Base-by-base conservation (phyloP, 2,797 vertebrate species). In the Sebastes diaconus region DNA sequence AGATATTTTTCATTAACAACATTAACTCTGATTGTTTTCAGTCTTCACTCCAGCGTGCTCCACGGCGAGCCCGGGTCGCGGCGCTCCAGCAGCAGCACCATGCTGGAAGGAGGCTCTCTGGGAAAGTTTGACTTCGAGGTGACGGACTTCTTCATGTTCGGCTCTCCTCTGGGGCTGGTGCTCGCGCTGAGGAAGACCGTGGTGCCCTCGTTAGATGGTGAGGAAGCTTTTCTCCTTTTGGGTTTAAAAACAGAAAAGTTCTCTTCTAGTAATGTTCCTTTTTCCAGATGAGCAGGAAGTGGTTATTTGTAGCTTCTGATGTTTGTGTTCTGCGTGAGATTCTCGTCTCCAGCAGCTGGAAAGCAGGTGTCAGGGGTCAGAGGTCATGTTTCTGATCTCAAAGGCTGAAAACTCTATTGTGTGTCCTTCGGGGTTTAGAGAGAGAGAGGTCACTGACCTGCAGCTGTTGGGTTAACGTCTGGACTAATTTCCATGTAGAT, bases 131-230 rank as follows among this genome's bases (percentile, higher is more conserved):
- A 99, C 84, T 99, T 99, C 0, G 97, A 98, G 1, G 98, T 99
- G 89, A 97, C 97, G 0, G 97, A 99, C 91, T 98, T 99, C 95
- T 99, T 99, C 94, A 96, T 99, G 80, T 99, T 99, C 1, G 98
- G 98, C 72, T 99, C 97, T 0, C 98, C 98, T 0, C 95, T 99
- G 87, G 98, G 98, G 61, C 88, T 99, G 91, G 98, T 99, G 84
- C 95, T 99, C 76, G 98, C 98, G 7, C 97, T 99, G 96, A 96
- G 98, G 93, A 99, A 96, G 91, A 98, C 97, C 0, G 98, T 99
- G 79, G 95, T 99, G 77, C 97, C 98, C 6, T 93, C 95, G 10
- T 82, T 98, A 77, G 97, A 99, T 14, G 97, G 98, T 99, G 95
- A 90, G 92, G 76, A 80, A 59, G 25, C 5, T 22, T 57, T 14